A percentile compares a stretch with the other conserved stretches of the same genome.
Evolutionary conservation across 1,140 invertebrate species (phyloP).

Genomic region (Drosophila burlai): DNA sequence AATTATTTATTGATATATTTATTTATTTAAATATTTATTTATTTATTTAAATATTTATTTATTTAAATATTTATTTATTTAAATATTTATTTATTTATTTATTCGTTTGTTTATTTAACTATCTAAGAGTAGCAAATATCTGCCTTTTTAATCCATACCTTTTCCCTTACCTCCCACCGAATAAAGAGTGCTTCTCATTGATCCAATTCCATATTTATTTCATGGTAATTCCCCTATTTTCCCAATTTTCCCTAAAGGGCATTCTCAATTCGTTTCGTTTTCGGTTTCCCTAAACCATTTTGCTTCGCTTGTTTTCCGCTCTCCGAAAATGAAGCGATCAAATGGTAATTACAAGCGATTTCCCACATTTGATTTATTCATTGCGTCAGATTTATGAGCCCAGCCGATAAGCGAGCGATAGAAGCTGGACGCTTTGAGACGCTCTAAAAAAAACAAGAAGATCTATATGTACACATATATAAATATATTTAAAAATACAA

Average conservation of each 20-base stretch:
- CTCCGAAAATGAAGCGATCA: constrained; percentile 60
- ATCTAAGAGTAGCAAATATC: too few relatives aligned
- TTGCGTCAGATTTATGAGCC: constrained; percentile 35
- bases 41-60: background rate
- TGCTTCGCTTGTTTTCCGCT: constrained; percentile 59
- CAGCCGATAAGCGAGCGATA: constrained; percentile 35
- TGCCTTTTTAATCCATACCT: too few relatives aligned
- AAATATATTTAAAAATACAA: background rate
- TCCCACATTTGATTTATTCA: constrained; percentile 66
- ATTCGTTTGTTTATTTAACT: too few relatives aligned
- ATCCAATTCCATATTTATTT: background rate
- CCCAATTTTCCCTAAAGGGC: background rate
- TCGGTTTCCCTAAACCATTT: background rate
- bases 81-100: too few relatives aligned
- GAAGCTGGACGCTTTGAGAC: background rate
- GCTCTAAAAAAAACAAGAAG: too few relatives aligned
- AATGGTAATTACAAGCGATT: constrained; percentile 69
- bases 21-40: background rate
- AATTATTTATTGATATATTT: background rate
- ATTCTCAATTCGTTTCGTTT: constrained; percentile 22
- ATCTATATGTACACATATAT: background rate
- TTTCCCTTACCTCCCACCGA: too few relatives aligned
- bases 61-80: too few relatives aligned
- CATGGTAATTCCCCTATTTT: background rate
- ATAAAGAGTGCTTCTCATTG: too few relatives aligned